Evolutionary conservation across 2,113 vertebrate genomes (phyloP).

Genomic region (Mus musculus): GRCm39 chr6:91009501-91010000

Average conservation of each 20-base stretch:
- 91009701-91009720: not conserved
- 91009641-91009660: not conserved
- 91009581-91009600: not conserved
- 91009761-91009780: not conserved
- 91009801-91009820: too few species aligned
- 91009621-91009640: rapidly evolving
- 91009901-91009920: not conserved
- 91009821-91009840: rapidly evolving
- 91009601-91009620: not conserved
- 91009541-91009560: not conserved
- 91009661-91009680: not conserved
- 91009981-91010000: not conserved
- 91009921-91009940: not conserved
- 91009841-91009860: not conserved
- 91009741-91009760: not conserved
- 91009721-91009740: not conserved
- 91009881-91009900: not conserved
- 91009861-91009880: not conserved
- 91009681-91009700: not conserved
- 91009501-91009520: not conserved
- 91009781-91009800: not conserved
- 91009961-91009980: not conserved
- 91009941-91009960: too few species aligned
- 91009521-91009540: not conserved
- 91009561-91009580: not conserved